Percentiles rank a stretch among this genome's conserved stretches.
Conservation (phyloP, 2,888 invertebrate species). For the Micropterix aruncella region DNA sequence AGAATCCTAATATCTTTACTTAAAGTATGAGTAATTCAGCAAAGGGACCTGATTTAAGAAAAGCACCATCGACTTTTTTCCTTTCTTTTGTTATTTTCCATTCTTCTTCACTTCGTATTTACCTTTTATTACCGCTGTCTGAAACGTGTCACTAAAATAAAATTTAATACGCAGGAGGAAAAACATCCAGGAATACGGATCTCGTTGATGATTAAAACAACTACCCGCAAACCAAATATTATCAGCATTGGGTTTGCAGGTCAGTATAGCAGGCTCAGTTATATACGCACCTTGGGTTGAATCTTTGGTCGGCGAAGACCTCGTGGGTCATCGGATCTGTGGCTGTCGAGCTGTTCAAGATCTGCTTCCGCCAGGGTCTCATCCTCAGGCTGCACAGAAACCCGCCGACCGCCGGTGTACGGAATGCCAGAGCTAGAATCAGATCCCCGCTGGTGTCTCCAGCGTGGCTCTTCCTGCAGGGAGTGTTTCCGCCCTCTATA, state of each 20-base stretch:
- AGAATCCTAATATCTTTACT: too few species aligned
- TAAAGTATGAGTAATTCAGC: too few species aligned
- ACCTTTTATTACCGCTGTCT: too few species aligned
- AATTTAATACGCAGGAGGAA: background rate
- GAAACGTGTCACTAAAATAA: constrained; percentile 5
- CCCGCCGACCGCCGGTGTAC: constrained; percentile 30
- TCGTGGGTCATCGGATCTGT: constrained; percentile 59
- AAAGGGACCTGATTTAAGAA: too few species aligned
- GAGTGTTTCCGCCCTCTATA: constrained; percentile 62
- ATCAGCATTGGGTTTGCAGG: too few species aligned
- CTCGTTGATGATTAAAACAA: too few species aligned
- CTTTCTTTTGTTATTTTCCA: too few species aligned
- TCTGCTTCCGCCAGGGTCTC: constrained; percentile 46
- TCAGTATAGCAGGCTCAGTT: too few species aligned
- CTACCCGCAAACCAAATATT: too few species aligned
- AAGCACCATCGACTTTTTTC: too few species aligned
- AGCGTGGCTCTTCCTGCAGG: constrained; percentile 53
- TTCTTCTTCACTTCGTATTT: too few species aligned
- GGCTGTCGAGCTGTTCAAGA: constrained; percentile 60
- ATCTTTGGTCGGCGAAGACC: constrained; percentile 52
- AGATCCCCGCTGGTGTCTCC: background rate
- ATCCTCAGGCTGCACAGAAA: constrained; percentile 62
- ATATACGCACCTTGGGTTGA: constrained; percentile 34
- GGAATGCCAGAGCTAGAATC: constrained; percentile 13
- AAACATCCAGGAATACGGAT: too few species aligned